These are phyloP conservation scores for Gorsachius magnificus DNA, from an alignment of 2,797 vertebrate genomes.

Conservation along the genomic window DNA sequence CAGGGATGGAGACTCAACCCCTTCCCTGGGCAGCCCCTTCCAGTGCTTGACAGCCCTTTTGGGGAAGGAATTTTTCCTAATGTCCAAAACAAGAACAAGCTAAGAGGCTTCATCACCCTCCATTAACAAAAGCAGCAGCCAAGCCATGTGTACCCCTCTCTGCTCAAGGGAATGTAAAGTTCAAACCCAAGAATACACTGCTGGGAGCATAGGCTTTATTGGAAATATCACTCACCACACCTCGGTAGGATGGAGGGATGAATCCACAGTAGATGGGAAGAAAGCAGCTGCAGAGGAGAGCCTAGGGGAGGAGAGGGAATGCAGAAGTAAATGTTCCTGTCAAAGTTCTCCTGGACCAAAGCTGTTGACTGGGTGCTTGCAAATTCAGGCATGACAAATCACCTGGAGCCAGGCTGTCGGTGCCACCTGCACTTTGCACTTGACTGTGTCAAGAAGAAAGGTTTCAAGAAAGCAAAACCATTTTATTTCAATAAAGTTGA, in stretches of 20 bases:
- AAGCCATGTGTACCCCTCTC: background rate
- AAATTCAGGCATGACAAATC: background rate
- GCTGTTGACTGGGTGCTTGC: background rate
- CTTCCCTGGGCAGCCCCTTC: too few relatives aligned
- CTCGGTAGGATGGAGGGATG: slow-evolving; percentile 80
- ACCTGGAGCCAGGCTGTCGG: background rate
- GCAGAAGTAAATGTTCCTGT: background rate
- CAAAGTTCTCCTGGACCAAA: background rate
- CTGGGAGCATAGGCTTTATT: background rate
- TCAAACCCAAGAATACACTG: background rate
- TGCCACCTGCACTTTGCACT: background rate
- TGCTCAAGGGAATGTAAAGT: background rate
- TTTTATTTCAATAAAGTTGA: background rate
- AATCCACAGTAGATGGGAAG: slow-evolving; percentile 88
- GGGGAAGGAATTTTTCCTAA: too few relatives aligned
- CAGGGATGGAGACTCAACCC: too few relatives aligned
- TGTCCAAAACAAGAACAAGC: background rate
- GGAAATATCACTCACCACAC: slow-evolving; percentile 70
- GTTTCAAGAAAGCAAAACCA: background rate
- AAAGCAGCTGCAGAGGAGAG: slow-evolving; percentile 91
- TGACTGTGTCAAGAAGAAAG: background rate
- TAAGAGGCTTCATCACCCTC: background rate
- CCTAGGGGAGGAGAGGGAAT: slow-evolving; percentile 68
- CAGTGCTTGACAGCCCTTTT: too few relatives aligned
- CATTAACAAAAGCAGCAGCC: background rate